These are phyloP conservation scores for Perdix hodgsoniae DNA, from an alignment of 2,797 vertebrate species.

Conservation along the genomic window DNA sequence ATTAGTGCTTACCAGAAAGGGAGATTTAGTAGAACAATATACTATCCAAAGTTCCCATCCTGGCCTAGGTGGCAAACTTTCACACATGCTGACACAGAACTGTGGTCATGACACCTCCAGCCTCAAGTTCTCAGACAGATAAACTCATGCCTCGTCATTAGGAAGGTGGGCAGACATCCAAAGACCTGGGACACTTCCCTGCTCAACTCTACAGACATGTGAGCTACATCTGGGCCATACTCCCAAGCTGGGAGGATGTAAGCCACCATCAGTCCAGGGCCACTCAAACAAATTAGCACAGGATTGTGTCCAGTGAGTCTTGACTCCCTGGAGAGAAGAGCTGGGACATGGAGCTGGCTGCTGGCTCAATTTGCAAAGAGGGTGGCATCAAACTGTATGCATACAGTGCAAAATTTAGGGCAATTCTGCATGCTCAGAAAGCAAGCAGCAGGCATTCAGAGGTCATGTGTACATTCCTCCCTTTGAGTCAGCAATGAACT, in stretches of 20 bases:
- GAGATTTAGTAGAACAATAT: neutral
- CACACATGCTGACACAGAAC: neutral
- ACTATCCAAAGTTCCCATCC: neutral
- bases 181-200: neutral
- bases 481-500: neutral
- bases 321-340: neutral
- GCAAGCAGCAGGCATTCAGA: neutral
- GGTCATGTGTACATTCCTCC: neutral
- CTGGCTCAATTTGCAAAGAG: neutral
- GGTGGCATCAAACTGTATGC: neutral
- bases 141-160: neutral
- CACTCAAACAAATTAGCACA: neutral
- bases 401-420: neutral
- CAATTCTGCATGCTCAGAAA: neutral
- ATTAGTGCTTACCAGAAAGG: neutral
- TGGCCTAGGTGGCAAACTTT: neutral
- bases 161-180: neutral
- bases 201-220: accelerated
- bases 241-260: neutral
- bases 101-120: neutral
- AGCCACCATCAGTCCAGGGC: neutral
- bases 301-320: accelerated
- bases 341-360: neutral
- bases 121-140: neutral
- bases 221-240: neutral